Conservation (phyloP, 2,888 invertebrate genomes). For the Diaprepes abbreviatus region DNA sequence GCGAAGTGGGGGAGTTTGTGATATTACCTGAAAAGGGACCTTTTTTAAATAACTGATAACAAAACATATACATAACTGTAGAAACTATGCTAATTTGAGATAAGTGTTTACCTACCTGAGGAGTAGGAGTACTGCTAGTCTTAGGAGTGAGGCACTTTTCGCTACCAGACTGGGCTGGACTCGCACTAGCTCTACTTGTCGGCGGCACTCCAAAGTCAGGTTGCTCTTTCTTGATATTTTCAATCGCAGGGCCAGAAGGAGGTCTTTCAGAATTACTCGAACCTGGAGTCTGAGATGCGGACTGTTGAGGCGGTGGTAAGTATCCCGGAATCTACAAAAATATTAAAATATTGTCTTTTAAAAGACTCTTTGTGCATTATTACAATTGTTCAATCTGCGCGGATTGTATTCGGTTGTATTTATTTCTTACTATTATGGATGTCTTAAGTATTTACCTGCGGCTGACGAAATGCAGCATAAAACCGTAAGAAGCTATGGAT, state of each 20-base stretch:
- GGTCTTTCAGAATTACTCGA: conserved; percentile 64
- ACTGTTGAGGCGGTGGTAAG: conserved; percentile 56
- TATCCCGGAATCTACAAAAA: conserved; percentile 59
- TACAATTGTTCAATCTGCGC: no score
- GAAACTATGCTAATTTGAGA: no score
- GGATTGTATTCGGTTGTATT: no score
- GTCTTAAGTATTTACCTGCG: no score
- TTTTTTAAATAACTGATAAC: no score
- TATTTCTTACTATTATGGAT: no score
- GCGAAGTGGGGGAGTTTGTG: conserved; percentile 68
- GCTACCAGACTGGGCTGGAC: conserved; percentile 59
- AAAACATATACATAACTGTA: no score
- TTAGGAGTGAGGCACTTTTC: conserved; percentile 63
- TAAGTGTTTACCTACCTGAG: conserved; percentile 43
- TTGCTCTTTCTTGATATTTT: conserved; percentile 80
- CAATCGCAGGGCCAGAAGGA: conserved; percentile 75
- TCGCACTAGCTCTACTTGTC: conserved; percentile 60
- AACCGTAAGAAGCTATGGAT: no score
- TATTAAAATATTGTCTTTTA: no score
- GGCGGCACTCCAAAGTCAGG: conserved; percentile 71
- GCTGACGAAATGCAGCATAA: no score
- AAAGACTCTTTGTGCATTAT: no score
- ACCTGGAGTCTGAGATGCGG: conserved; percentile 50
- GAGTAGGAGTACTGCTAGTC: conserved; percentile 60
- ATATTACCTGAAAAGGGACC: conserved; percentile 53